Percentiles rank a stretch among this genome's conserved stretches.
Conservation (phyloP, 1,140 invertebrate species). For the Drosophila sulfurigaster region DNA sequence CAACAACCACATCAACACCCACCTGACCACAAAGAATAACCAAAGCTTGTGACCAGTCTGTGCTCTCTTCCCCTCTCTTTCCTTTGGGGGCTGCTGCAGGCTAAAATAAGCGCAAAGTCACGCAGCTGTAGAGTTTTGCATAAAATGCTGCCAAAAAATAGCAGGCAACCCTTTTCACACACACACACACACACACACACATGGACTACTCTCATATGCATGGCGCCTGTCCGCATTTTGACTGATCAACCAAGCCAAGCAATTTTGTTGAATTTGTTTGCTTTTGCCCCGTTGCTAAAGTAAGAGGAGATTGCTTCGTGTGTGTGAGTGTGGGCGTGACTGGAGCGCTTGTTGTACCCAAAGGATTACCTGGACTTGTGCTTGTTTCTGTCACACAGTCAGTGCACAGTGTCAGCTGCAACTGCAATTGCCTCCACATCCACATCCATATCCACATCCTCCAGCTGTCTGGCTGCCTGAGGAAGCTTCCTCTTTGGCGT, state of each 20-base stretch:
- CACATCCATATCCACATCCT: background rate
- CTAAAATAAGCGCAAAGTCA: slow-evolving; percentile 53
- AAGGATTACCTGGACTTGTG: slow-evolving; percentile 77
- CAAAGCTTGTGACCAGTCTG: slow-evolving; percentile 10
- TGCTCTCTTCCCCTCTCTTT: background rate
- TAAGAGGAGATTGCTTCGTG: background rate
- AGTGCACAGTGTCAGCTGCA: slow-evolving; percentile 27
- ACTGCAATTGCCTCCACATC: slow-evolving; percentile 1
- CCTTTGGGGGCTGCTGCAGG: slow-evolving; percentile 32
- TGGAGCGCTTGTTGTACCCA: slow-evolving; percentile 57
- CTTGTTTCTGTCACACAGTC: slow-evolving; percentile 64
- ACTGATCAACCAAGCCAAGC: slow-evolving; percentile 50
- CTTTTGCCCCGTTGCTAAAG: slow-evolving; percentile 13
- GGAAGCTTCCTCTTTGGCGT: slow-evolving; percentile 5
- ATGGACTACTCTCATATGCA: slow-evolving; percentile 4
- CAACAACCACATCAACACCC: slow-evolving; percentile 47
- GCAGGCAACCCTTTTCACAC: slow-evolving; percentile 26
- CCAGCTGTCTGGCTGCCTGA: background rate
- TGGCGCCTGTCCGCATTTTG: slow-evolving; percentile 33
- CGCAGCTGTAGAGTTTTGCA: slow-evolving; percentile 55
- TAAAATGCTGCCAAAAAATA: slow-evolving; percentile 51
- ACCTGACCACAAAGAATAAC: slow-evolving; percentile 63
- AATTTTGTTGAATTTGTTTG: slow-evolving; percentile 71
- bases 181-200: slow-evolving; percentile 5
- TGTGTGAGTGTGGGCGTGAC: slow-evolving; percentile 21